Evolutionary conservation across 92 coral and sea anemone species (phyloP), one percentile per base, ranked within the genome.

Genomic region (Galaxea fascicularis): DNA sequence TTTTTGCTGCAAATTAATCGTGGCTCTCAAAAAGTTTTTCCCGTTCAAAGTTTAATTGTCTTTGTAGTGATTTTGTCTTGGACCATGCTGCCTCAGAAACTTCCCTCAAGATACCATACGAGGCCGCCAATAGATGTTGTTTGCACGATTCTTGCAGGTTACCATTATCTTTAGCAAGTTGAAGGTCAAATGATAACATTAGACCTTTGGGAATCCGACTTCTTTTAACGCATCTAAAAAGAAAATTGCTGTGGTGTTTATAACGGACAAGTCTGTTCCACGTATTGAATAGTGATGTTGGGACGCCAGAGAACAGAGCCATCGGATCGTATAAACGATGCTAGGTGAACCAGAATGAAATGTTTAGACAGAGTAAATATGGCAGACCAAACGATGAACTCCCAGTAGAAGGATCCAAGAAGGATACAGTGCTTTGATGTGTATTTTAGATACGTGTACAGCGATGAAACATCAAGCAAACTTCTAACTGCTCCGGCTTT

Each of bases 141-240:
- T 78, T 86, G 73, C 90, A 86, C 22, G 63, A 56, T 62, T 82
- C 54, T 28, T 82, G 74, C 57, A 86, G 30, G 56, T 69, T 78
- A 56, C 44, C 78, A 79, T 88, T 82, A 30, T 88, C 88, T 31
- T 88, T 88, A 54, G 13, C 81, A 65, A 88, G 88, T 75, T 82
- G 84, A 20, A 88, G 82, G 60, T 88, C 84, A 76, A 88, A 88
- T 88, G 78, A 72, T 54, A 88, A 68, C 78, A 73, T 31, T 0
- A 88, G 87, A 24, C 91, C 91, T 88, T 88, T 82, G 56, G 91
- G 91, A 82, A 82, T 75, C 7, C 67, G 78, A 29, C 60, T 76
- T 65, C 70, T 62, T 30, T 65, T 65, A 30, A 15, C 3, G 60
- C 87, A 87, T 31, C 67, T 71, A 41, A 35, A 57, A 25, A 87